phyloP scores from a whole-genome alignment of 2,113 vertebrate genomes.

The Formicarius rufipectus region DNA sequence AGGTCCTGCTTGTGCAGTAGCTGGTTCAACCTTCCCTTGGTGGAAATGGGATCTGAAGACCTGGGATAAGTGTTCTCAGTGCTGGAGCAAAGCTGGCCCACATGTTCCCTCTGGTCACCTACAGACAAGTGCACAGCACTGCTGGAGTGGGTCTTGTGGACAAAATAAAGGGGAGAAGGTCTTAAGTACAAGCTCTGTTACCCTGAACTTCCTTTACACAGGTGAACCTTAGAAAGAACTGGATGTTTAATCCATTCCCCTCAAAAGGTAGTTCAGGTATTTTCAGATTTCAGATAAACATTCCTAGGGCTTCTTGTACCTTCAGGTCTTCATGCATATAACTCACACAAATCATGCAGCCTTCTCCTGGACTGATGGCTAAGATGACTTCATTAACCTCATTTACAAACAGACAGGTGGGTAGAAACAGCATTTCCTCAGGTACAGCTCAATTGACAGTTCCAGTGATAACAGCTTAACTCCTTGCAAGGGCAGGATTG shows the following conservation, averaged over 20 bases:
- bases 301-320: background rate
- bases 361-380: background rate
- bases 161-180: background rate
- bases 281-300: background rate
- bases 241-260: background rate
- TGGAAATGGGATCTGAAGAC: background rate
- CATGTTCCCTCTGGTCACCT: background rate
- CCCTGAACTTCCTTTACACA: background rate
- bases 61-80: background rate
- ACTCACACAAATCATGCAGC: background rate
- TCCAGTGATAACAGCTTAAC: background rate
- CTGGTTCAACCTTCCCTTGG: background rate
- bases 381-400: background rate
- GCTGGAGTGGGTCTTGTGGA: background rate
- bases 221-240: background rate
- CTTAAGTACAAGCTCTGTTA: background rate
- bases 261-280: background rate
- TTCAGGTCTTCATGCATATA: background rate
- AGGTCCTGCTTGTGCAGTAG: background rate
- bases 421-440: background rate
- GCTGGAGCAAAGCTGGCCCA: accelerated
- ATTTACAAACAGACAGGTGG: background rate
- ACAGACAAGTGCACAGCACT: background rate
- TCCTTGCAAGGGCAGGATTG: background rate
- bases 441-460: background rate